phyloP scores from a whole-genome alignment of 2,888 invertebrate species.

The Drosophila infuscata region DNA sequence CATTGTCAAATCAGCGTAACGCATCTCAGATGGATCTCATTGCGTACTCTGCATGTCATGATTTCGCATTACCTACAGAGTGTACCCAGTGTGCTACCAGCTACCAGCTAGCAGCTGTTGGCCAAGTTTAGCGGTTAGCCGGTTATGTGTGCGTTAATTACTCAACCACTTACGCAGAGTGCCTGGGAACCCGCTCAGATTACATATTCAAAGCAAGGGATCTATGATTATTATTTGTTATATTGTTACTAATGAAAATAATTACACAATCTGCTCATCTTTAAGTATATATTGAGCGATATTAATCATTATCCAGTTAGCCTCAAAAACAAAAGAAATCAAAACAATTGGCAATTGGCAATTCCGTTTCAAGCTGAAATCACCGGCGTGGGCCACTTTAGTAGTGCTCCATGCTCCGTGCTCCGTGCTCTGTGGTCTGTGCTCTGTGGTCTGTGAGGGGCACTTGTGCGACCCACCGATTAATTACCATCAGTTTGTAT shows the following conservation, averaged over 20 bases:
- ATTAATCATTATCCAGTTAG: constrained; percentile 1
- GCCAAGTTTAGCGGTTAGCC: constrained; percentile 26
- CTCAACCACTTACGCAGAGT: constrained; percentile 11
- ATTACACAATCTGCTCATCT: background rate
- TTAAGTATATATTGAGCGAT: background rate
- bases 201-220: background rate
- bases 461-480: constrained; percentile 50
- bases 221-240: background rate
- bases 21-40: constrained; percentile 52
- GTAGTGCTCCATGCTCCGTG: too few relatives aligned
- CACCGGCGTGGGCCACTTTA: constrained; percentile 3
- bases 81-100: background rate
- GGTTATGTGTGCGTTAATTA: constrained; percentile 47
- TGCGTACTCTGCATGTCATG: constrained; percentile 20
- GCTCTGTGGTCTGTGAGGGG: background rate
- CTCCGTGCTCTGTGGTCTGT: background rate
- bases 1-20: constrained; percentile 52
- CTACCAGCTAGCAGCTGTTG: constrained; percentile 2
- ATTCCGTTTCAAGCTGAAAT: background rate
- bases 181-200: background rate
- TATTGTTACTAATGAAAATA: background rate
- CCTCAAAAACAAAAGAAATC: constrained; percentile 2
- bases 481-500: constrained; percentile 71
- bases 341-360: background rate
- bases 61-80: constrained; percentile 27